phyloP scores from a whole-genome alignment of 1,140 invertebrate species.

The Drosophila arizonae region DNA sequence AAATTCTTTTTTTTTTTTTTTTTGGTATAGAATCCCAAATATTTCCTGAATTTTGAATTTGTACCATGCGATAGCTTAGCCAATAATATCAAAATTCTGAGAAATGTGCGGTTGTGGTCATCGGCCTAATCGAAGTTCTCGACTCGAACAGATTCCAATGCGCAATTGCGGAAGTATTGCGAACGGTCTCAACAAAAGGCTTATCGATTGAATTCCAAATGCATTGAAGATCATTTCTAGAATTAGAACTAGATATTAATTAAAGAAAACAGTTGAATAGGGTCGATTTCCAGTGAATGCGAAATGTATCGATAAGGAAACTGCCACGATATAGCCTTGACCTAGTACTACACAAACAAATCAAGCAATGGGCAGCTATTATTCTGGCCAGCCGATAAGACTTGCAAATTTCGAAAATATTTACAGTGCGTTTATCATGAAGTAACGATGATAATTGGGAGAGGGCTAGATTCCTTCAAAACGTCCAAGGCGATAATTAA shows the following conservation, averaged over 20 bases:
- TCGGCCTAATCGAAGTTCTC: conserved; percentile 35
- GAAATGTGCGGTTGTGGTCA: conserved; percentile 56
- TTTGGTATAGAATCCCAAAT: conserved; percentile 5
- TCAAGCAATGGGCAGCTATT: conserved; percentile 10
- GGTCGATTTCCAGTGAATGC: too few relatives aligned
- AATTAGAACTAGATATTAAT: too few relatives aligned
- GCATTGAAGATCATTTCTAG: not conserved
- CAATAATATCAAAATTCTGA: conserved; percentile 34
- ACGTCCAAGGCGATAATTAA: conserved; percentile 1
- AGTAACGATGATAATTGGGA: conserved; percentile 21
- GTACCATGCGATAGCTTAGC: not conserved
- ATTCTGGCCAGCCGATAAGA: conserved; percentile 14
- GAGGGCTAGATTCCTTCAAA: not conserved
- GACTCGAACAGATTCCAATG: conserved; percentile 35
- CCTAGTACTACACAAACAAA: conserved; percentile 59
- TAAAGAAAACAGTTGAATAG: too few relatives aligned
- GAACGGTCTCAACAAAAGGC: conserved; percentile 12
- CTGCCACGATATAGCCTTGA: conserved; percentile 52
- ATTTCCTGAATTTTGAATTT: conserved; percentile 40
- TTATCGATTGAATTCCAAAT: conserved; percentile 30
- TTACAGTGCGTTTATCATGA: conserved; percentile 37
- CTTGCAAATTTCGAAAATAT: conserved; percentile 21
- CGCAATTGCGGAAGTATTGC: conserved; percentile 51
- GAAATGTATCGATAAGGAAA: conserved; percentile 27
- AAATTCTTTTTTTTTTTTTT: conserved; percentile 9